These are phyloP conservation scores for Baccha elongata DNA, from an alignment of 2,888 invertebrate genomes.

Conservation along the genomic window DNA sequence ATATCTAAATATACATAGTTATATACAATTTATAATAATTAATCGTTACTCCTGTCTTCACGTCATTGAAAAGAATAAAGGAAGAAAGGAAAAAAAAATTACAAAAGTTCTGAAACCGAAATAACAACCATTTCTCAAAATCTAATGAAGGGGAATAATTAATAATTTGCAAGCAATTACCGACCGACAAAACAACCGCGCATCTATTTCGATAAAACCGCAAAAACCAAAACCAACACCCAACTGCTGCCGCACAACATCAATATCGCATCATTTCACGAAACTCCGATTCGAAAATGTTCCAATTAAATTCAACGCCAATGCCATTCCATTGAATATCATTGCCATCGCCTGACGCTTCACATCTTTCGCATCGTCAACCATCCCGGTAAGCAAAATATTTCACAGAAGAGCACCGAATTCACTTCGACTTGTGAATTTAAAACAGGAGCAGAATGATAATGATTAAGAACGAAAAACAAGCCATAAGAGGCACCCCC, in stretches of 20 bases:
- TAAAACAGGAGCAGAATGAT: conserved; percentile 36
- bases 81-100: neutral
- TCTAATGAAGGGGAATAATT: conserved; percentile 47
- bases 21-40: conserved; percentile 31
- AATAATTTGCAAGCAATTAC: conserved; percentile 48
- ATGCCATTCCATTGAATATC: conserved; percentile 37
- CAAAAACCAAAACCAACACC: neutral
- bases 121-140: conserved; percentile 14
- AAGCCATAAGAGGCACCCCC: conserved; percentile 1
- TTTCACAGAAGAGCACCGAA: conserved; percentile 38
- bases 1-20: too few species aligned
- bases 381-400: conserved; percentile 5
- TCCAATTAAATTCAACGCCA: conserved; percentile 51
- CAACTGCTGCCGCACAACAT: neutral
- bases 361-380: conserved; percentile 16
- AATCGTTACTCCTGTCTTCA: conserved; percentile 3
- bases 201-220: neutral
- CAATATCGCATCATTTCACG: conserved; percentile 41
- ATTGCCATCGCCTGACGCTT: neutral
- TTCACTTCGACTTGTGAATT: conserved; percentile 28
- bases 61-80: neutral
- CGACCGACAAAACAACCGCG: conserved; percentile 23
- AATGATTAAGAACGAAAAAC: conserved; percentile 34
- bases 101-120: conserved; percentile 36
- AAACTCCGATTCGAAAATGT: conserved; percentile 53